These are phyloP conservation scores for Beris morrisii DNA, from an alignment of 2,888 invertebrate genomes.

Conservation along the genomic window DNA sequence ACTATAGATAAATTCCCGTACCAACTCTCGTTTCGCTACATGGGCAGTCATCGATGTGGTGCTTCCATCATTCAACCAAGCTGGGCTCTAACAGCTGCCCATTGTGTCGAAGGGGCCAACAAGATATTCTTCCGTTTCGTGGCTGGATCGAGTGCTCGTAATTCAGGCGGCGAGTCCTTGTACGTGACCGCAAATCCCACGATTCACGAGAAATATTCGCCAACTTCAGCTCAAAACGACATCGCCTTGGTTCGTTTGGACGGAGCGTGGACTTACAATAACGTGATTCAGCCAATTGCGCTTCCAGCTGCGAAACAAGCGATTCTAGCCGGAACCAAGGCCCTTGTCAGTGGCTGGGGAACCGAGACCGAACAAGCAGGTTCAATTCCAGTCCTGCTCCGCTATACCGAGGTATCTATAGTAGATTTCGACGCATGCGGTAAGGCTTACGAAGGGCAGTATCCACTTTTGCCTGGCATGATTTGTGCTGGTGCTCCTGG, in stretches of 20 bases:
- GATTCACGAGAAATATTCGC: background rate
- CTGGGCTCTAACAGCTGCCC: slow-evolving; percentile 63
- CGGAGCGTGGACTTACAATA: slow-evolving; percentile 52
- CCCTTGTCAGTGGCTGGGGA: slow-evolving; percentile 39
- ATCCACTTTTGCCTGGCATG: slow-evolving; percentile 35
- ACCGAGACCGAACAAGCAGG: slow-evolving; percentile 36
- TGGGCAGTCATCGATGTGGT: slow-evolving; percentile 61
- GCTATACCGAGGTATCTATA: background rate
- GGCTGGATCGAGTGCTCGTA: slow-evolving; percentile 54
- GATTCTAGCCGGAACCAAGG: slow-evolving; percentile 32
- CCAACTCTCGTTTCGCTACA: slow-evolving; percentile 48
- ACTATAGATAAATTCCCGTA: slow-evolving; percentile 43
- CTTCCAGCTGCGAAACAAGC: slow-evolving; percentile 48
- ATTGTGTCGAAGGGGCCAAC: slow-evolving; percentile 56
- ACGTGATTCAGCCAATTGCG: slow-evolving; percentile 52
- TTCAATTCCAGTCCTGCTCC: background rate
- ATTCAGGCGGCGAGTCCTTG: slow-evolving; percentile 5
- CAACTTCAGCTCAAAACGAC: slow-evolving; percentile 54
- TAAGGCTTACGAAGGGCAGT: slow-evolving; percentile 40
- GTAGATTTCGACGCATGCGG: slow-evolving; percentile 1
- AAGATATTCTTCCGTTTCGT: slow-evolving; percentile 47
- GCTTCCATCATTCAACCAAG: slow-evolving; percentile 58
- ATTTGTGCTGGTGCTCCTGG: slow-evolving; percentile 36
- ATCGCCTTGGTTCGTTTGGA: slow-evolving; percentile 59
- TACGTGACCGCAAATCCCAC: background rate